Evolutionary conservation across 2,113 vertebrate species (phyloP).

Genomic region (Sciurus niger): DNA sequence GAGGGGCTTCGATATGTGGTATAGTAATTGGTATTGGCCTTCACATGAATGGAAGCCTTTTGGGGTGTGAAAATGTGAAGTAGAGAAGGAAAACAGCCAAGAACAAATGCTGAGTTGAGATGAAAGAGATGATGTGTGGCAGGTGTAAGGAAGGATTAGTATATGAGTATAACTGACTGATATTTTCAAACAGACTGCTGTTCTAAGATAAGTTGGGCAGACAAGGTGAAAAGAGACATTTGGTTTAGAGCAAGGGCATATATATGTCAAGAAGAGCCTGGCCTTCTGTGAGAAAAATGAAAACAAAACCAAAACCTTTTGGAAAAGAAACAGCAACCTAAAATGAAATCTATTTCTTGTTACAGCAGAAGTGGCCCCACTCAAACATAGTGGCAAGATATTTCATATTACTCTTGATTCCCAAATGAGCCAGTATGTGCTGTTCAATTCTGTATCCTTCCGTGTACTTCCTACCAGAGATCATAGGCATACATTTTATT

Average conservation of each 20-base stretch:
- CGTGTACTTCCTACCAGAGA: neutral
- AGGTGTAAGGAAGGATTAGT: neutral
- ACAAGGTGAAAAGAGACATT: neutral
- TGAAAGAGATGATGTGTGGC: neutral
- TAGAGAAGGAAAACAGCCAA: neutral
- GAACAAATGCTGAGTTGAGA: neutral
- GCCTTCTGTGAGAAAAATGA: neutral
- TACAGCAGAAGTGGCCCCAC: neutral
- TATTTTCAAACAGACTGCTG: neutral
- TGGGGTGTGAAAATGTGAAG: neutral
- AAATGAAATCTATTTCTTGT: neutral
- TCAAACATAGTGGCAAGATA: neutral
- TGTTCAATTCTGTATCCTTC: neutral
- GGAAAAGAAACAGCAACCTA: neutral
- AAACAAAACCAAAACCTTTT: neutral
- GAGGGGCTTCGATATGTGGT: neutral
- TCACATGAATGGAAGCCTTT: neutral
- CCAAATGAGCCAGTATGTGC: neutral
- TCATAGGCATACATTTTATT: neutral
- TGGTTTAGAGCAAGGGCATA: neutral
- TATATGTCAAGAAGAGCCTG: neutral
- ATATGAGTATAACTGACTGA: neutral
- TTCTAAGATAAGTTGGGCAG: neutral
- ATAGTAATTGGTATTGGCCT: neutral
- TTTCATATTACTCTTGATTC: neutral